Evolutionary conservation across 2,797 vertebrate genomes (phyloP), one percentile per base, ranked within the genome.

Genomic region (Urophycis tenuis): DNA sequence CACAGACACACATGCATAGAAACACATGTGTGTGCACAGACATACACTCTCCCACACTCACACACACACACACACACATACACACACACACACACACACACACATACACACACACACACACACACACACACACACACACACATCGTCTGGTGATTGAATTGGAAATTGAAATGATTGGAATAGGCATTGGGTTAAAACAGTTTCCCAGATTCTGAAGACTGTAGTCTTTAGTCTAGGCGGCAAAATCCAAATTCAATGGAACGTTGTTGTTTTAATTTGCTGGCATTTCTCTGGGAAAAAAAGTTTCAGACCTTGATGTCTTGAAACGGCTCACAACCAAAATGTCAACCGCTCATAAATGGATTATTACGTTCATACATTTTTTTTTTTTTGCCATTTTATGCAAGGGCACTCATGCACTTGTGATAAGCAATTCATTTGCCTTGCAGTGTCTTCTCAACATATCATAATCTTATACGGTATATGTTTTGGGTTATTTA

Each of bases 261-360:
- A 67, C 25, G 60, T 31, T 0, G 30, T 34, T 25, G n/a, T 73
- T 77, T 67, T 0, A 73, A 74, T 67, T 67, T 67, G 60, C 25
- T 67, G 60, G 81, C 80, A 78, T 45, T 81, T 74, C 15, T 1
- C 70, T 69, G 34, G 45, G 5, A n/a, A 34, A 33, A 67, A 83
- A 81, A 72, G 85, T 85, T 74, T 84, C 71, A 75, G 34, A 75
- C 76, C 80, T 86, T 87, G 74, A 83, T 80, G 79, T 72, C 71
- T 80, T 60, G 79, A 72, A 39, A 41, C 29, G 45, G 45, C 15
- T 29, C n/a, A 49, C 39, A 74, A 80, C 78, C 78, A 67, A 88
- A 89, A 90, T 86, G 76, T 82, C 85, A 88, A 74, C 77, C 45
- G 41, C 64, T 14, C 35, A 78, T 81, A 76, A 75, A 77, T 77